Evolutionary conservation across 2,113 vertebrate genomes (phyloP), one percentile per base, ranked within the genome.

Genomic region (Herpailurus yagouaroundi): DNA sequence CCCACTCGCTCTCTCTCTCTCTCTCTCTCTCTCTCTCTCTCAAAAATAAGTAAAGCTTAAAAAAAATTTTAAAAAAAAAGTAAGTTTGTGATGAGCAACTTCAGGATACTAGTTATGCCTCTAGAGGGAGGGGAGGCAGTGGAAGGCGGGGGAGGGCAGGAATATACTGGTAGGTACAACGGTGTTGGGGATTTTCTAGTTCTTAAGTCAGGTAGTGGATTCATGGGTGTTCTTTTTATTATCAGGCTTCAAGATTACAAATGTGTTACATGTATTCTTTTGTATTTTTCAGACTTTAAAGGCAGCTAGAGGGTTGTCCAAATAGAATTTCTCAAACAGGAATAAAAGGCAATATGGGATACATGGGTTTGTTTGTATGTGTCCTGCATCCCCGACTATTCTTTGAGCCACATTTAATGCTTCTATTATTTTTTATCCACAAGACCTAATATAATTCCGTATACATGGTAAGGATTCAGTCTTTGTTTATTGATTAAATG

Each of bases 121-220:
- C 25, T 36, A 31, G 41, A 19, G 5, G 21, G 7, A 27, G 48
- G 74, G n/a, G 5, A 52, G 25, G n/a, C 4, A 31, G 55, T 2
- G 52, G 7, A 5, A 31, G 48, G 2, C 25, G 14, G 48, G 2
- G 31, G 14, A 23, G 25, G 31, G 71, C 5, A 66, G 38, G 66
- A 0, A 3, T 2, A 0, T 7, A 0, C 45, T 1, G 15, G 27
- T 11, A 21, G n/a, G 2, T 21, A 3, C 5, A 4, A 2, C 4
- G 1, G 4, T 9, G 33, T 60, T n/a, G 3, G 13, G 8, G 12
- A 12, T 2, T 1, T 9, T 16, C 41, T 29, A 4, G 60, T 41
- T 33, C 64, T 48, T 48, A 16, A 41, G 19, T 36, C 15, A 0
- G 5, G 15, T 48, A 4, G 60, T 55, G 15, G 55, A 29, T 5